Evolutionary conservation across 1,140 invertebrate species (phyloP).

Genomic region (Drosophila rufa): DNA sequence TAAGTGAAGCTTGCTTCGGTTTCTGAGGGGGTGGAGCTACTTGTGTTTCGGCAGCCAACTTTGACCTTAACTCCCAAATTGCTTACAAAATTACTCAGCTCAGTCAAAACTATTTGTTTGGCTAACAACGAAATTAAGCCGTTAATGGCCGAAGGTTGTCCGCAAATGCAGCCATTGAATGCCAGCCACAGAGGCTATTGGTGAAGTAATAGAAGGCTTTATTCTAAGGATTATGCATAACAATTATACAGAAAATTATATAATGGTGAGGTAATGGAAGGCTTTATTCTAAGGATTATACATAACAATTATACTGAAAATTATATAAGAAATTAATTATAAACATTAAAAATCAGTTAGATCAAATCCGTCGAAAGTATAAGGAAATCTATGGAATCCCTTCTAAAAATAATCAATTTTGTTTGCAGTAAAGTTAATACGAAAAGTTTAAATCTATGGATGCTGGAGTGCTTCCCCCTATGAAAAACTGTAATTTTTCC

Average conservation of each 20-base stretch:
- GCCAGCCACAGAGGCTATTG: neutral
- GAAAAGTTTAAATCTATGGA: no score
- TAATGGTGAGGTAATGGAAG: neutral
- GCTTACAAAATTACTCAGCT: constrained; percentile 50
- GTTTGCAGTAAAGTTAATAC: neutral
- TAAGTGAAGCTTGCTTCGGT: constrained; percentile 16
- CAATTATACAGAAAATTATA: neutral
- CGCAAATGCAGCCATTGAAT: constrained; percentile 16
- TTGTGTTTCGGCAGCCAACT: constrained; percentile 46
- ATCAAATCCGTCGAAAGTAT: neutral
- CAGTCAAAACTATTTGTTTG: constrained; percentile 48
- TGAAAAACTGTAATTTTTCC: neutral
- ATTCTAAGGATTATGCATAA: neutral
- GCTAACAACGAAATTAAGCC: constrained; percentile 38
- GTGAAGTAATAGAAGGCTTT: neutral
- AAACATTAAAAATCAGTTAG: no score
- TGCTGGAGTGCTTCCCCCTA: neutral
- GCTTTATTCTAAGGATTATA: neutral
- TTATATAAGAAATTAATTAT: no score
- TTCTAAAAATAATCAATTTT: neutral
- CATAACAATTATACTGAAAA: neutral
- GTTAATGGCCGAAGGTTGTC: constrained; percentile 56
- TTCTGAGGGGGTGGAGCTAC: constrained; percentile 22
- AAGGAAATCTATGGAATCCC: neutral
- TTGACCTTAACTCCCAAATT: constrained; percentile 68